Conservation (phyloP, 2,888 invertebrate species). For the Apamea monoglypha region DNA sequence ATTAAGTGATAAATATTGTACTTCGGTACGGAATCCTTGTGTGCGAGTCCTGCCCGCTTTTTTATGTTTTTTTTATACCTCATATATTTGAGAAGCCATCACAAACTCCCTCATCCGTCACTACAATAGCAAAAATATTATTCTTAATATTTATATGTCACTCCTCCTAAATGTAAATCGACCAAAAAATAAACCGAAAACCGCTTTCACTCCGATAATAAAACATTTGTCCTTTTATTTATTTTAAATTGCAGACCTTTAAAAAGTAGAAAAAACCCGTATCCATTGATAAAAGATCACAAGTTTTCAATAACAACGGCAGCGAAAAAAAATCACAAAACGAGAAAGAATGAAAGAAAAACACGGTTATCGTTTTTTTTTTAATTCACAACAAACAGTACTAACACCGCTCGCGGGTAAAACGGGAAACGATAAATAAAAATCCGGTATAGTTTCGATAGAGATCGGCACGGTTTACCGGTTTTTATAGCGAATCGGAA, state of each 20-base stretch:
- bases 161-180: slow-evolving; percentile 15
- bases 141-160: slow-evolving; percentile 4
- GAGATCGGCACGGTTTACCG: slow-evolving; percentile 63
- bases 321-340: slow-evolving; percentile 1
- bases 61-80: not conserved
- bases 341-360: slow-evolving; percentile 1
- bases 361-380: slow-evolving; percentile 30
- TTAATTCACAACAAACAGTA: slow-evolving; percentile 49
- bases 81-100: slow-evolving; percentile 27
- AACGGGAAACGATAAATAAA: slow-evolving; percentile 66
- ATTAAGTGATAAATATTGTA: not conserved
- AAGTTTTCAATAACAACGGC: slow-evolving; percentile 24
- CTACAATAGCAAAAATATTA: not conserved
- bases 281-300: slow-evolving; percentile 11
- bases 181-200: not conserved
- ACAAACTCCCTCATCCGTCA: slow-evolving; percentile 2
- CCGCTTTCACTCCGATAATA: not conserved
- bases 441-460: slow-evolving; percentile 58
- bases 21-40: not conserved
- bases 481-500: slow-evolving; percentile 66
- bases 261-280: not conserved
- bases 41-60: not conserved
- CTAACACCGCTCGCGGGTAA: slow-evolving; percentile 37
- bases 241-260: slow-evolving; percentile 22
- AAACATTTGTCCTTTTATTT: not conserved